A percentile compares a stretch with the other conserved stretches of the same genome.
Evolutionary conservation across 2,113 vertebrate genomes (phyloP).

Genomic region (Burhinus bistriatus): DNA sequence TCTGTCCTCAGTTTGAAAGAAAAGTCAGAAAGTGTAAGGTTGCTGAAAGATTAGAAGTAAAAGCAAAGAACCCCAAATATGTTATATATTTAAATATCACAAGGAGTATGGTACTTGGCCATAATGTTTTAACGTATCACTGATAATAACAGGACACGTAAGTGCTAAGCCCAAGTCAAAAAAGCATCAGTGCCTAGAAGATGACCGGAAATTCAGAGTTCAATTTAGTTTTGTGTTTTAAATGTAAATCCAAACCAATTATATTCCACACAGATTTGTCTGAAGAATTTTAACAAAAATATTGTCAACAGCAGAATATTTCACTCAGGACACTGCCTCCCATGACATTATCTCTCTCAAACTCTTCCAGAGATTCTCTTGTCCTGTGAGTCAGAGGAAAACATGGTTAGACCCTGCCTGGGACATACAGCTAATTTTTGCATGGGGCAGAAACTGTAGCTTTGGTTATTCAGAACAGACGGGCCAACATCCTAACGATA

Average conservation of each 20-base stretch:
- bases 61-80: constrained; percentile 21
- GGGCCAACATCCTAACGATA: not conserved
- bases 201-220: not conserved
- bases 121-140: not conserved
- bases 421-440: not conserved
- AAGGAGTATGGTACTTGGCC: not conserved
- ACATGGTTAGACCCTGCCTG: accelerated
- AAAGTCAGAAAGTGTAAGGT: constrained; percentile 35
- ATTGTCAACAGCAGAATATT: not conserved
- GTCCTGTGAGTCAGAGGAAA: not conserved
- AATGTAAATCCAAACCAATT: not conserved
- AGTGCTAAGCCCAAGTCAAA: not conserved
- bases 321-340: not conserved
- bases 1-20: not conserved
- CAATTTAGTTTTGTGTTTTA: not conserved
- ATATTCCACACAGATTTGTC: not conserved
- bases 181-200: not conserved
- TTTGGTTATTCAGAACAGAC: not conserved
- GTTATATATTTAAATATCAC: not conserved
- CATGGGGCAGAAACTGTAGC: not conserved
- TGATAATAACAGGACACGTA: not conserved
- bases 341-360: not conserved
- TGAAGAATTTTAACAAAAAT: not conserved
- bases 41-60: constrained; percentile 53
- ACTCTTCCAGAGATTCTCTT: not conserved